A percentile compares a stretch with the other conserved stretches of the same genome.
Evolutionary conservation across 2,113 vertebrate species (phyloP).

Genomic region (Loxodonta africana): DNA sequence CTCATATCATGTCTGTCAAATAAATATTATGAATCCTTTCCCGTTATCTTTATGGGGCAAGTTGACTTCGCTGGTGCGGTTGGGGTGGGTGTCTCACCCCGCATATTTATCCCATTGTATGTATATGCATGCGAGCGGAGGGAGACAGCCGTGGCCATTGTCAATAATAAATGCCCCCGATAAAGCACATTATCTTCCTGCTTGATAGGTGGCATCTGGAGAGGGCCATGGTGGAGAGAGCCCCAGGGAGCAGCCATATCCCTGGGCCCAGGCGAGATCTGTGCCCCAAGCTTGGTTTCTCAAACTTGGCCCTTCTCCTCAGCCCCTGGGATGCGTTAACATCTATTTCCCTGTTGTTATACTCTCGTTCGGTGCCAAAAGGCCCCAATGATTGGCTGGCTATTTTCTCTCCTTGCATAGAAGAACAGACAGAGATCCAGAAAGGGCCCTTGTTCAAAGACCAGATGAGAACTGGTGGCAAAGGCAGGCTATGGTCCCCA

Average conservation of each 20-base stretch:
- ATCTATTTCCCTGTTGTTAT: accelerated
- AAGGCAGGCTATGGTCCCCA: neutral
- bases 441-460: neutral
- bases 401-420: neutral
- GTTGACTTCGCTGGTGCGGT: constrained; percentile 74
- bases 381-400: neutral
- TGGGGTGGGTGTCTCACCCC: constrained; percentile 37
- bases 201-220: constrained; percentile 71
- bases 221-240: neutral
- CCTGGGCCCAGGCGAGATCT: accelerated
- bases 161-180: constrained; percentile 79
- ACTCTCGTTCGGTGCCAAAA: accelerated
- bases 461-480: accelerated
- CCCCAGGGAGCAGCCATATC: neutral
- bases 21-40: constrained; percentile 89
- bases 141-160: constrained; percentile 81
- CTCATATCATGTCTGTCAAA: constrained; percentile 89
- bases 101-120: constrained; percentile 78
- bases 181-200: constrained; percentile 83
- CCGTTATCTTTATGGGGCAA: constrained; percentile 87
- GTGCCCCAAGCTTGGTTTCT: accelerated
- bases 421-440: neutral
- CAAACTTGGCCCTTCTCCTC: accelerated
- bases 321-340: accelerated
- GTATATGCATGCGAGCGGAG: constrained; percentile 56